Percentiles rank a stretch among this genome's conserved stretches.
These are phyloP conservation scores for Psilanteris sp. DNA, from an alignment of 1,140 invertebrate genomes.

Conservation along the genomic window DNA sequence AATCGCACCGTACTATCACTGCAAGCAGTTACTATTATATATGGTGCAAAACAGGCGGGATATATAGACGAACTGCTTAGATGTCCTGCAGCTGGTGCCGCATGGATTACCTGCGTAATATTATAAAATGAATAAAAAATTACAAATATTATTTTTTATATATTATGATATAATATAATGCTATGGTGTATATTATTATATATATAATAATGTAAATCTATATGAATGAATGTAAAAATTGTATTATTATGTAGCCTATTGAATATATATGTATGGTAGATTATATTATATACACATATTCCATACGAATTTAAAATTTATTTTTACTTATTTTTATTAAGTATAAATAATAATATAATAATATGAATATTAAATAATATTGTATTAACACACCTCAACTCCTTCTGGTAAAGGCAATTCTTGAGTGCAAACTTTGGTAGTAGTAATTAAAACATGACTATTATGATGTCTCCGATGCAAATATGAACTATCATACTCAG, in stretches of 20 bases:
- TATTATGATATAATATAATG: too few species aligned
- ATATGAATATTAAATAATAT: too few species aligned
- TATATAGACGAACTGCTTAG: slow-evolving; percentile 99
- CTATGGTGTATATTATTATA: too few species aligned
- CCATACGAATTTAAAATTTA: too few species aligned
- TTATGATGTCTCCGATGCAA: slow-evolving; percentile 72
- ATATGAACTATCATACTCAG: slow-evolving; percentile 71
- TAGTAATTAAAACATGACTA: slow-evolving; percentile 83
- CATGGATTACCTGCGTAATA: slow-evolving; percentile 89
- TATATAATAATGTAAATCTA: too few species aligned
- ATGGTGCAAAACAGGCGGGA: slow-evolving; percentile 97
- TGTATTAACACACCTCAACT: slow-evolving; percentile 83
- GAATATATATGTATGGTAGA: too few species aligned
- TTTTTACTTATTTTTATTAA: not conserved
- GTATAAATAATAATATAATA: too few species aligned
- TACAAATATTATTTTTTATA: too few species aligned
- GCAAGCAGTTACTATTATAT: slow-evolving; percentile 96
- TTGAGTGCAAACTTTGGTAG: slow-evolving; percentile 89
- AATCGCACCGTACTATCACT: slow-evolving; percentile 89
- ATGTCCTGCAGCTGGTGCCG: slow-evolving; percentile 96
- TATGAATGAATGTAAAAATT: too few species aligned
- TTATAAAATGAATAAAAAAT: too few species aligned
- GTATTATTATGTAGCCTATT: too few species aligned
- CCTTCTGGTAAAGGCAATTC: slow-evolving; percentile 91
- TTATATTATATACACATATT: too few species aligned